Percentiles rank a stretch among this genome's conserved stretches.
Evolutionary conservation across 2,113 vertebrate genomes (phyloP).

Genomic region (Pituophis catenifer): DNA sequence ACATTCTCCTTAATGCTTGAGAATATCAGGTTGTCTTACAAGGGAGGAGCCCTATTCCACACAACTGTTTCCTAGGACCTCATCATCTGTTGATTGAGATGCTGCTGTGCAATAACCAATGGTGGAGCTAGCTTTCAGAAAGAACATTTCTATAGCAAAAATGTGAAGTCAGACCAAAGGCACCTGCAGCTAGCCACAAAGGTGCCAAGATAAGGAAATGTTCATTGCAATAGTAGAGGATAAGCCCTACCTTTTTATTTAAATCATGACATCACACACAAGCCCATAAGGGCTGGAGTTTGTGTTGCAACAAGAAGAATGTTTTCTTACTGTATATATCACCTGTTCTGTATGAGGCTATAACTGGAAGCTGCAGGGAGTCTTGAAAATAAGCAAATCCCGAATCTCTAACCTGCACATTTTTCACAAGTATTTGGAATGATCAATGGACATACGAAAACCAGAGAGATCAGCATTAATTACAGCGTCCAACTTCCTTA

Average conservation of each 20-base stretch:
- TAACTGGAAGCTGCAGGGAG: not conserved
- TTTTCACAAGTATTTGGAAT: slow-evolving; percentile 31
- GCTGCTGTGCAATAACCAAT: not conserved
- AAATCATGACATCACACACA: not conserved
- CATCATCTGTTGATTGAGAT: not conserved
- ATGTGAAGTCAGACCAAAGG: not conserved
- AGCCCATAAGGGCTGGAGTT: not conserved
- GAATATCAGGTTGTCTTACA: not conserved
- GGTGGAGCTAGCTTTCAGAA: not conserved
- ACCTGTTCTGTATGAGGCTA: not conserved
- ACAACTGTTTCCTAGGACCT: not conserved
- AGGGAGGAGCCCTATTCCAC: not conserved
- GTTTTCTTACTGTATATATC: not conserved
- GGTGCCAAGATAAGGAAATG: not conserved
- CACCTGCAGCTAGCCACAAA: not conserved
- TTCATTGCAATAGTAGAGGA: not conserved
- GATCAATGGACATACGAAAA: slow-evolving; percentile 13
- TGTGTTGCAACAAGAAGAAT: not conserved
- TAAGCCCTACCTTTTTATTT: not conserved
- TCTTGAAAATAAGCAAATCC: not conserved
- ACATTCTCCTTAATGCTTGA: not conserved
- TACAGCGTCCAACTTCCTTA: slow-evolving; percentile 45
- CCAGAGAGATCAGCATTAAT: slow-evolving; percentile 28
- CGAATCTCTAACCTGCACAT: slow-evolving; percentile 28
- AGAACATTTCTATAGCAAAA: not conserved